Conservation (phyloP, 2,113 vertebrate species). For the Dolichallabes microphthalmus region DNA sequence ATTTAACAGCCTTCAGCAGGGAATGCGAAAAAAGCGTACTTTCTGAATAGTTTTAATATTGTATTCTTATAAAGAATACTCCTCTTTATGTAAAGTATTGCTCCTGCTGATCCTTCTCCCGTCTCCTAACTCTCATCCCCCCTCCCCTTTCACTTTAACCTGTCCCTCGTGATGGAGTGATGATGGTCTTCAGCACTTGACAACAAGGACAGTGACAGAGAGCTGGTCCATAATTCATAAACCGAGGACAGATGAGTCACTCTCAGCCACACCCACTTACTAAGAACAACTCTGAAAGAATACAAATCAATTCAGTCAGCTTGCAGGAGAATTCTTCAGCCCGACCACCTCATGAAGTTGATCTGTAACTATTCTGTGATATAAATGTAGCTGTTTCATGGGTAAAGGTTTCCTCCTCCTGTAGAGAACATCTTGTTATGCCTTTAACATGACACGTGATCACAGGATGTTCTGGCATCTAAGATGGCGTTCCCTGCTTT, state of each 20-base stretch:
- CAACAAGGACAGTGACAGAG: conserved; percentile 30
- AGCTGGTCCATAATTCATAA: conserved; percentile 39
- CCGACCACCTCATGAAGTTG: not conserved
- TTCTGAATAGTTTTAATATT: not conserved
- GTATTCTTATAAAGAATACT: not conserved
- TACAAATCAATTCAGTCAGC: conserved; percentile 12
- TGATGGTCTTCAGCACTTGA: conserved; percentile 32
- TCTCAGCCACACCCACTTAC: conserved; percentile 8
- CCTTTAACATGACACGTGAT: not conserved
- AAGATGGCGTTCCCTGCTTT: not conserved
- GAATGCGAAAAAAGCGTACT: not conserved
- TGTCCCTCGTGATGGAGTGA: conserved; percentile 33
- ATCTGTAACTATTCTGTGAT: not conserved
- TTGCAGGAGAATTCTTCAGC: not conserved
- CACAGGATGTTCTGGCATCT: not conserved
- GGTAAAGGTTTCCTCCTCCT: not conserved
- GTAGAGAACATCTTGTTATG: not conserved
- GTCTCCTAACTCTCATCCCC: not conserved
- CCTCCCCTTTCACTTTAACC: not conserved
- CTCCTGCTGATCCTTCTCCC: not conserved
- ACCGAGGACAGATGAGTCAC: conserved; percentile 29
- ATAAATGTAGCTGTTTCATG: not conserved
- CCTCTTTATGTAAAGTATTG: not conserved
- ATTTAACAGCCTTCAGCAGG: not conserved
- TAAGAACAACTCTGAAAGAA: conserved; percentile 11